phyloP scores from a whole-genome alignment of 23 tunicate genomes.

The Halocynthia roretzi region DNA sequence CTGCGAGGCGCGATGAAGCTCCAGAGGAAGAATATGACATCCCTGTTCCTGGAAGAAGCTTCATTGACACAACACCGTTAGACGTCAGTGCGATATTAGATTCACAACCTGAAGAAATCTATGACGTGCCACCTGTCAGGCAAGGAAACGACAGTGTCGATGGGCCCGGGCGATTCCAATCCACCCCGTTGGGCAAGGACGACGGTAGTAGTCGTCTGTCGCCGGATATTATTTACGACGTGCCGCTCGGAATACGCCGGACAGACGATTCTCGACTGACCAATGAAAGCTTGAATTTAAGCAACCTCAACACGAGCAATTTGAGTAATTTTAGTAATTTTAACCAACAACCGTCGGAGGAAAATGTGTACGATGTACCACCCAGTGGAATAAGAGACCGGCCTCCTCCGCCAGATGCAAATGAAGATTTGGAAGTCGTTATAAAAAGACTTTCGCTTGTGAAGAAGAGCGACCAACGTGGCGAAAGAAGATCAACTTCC shows the following conservation, averaged over 20 bases:
- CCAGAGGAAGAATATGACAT: conserved; percentile 82
- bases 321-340: background rate
- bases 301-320: background rate
- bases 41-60: conserved; percentile 29
- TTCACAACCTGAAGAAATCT: conserved; percentile 57
- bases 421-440: conserved; percentile 12
- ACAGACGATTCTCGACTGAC: background rate
- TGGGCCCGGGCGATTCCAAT: background rate
- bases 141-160: background rate
- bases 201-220: background rate
- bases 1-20: conserved; percentile 43
- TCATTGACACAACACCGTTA: conserved; percentile 10
- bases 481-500: conserved; percentile 31
- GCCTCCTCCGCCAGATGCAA: background rate
- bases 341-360: conserved; percentile 16
- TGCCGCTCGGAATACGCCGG: conserved; percentile 7
- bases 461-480: background rate
- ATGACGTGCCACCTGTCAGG: conserved; percentile 68
- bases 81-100: conserved; percentile 13
- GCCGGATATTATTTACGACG: conserved; percentile 24
- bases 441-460: conserved; percentile 19
- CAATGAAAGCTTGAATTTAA: conserved; percentile 10
- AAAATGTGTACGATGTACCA: conserved; percentile 91
- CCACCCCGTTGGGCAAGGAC: background rate
- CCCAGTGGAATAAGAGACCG: conserved; percentile 52